Evolutionary conservation across 2,888 invertebrate species (phyloP).

Genomic region (Agonopterix alstromeriana): DNA sequence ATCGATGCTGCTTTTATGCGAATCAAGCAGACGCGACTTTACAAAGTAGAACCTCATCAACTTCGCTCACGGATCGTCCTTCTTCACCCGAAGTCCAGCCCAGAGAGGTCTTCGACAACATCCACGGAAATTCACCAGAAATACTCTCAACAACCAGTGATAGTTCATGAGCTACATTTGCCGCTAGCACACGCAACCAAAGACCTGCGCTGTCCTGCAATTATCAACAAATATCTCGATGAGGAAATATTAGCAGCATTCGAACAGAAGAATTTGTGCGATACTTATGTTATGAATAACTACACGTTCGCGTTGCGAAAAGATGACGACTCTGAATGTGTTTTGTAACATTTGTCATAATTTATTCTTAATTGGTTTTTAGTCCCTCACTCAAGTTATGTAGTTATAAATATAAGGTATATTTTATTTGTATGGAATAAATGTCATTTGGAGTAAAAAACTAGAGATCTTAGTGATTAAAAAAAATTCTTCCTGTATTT

Average conservation of each 20-base stretch:
- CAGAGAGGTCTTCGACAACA: background rate
- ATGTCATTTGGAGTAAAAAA: too few relatives aligned
- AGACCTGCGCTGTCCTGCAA: slow-evolving; percentile 31
- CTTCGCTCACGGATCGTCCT: slow-evolving; percentile 29
- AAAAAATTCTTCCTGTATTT: too few relatives aligned
- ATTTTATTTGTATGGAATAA: too few relatives aligned
- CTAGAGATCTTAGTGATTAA: too few relatives aligned
- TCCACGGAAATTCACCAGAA: slow-evolving; percentile 10
- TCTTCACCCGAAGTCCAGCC: slow-evolving; percentile 15
- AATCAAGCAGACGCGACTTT: slow-evolving; percentile 17
- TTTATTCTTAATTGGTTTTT: too few relatives aligned
- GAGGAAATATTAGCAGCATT: slow-evolving; percentile 25
- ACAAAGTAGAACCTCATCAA: slow-evolving; percentile 12
- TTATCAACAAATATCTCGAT: slow-evolving; percentile 36
- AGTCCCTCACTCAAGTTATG: too few relatives aligned
- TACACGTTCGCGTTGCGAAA: slow-evolving; percentile 14
- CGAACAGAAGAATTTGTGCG: slow-evolving; percentile 34
- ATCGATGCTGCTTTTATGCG: slow-evolving; percentile 32
- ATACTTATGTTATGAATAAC: slow-evolving; percentile 30
- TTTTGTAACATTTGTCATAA: too few relatives aligned
- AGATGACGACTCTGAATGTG: too few relatives aligned
- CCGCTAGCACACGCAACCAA: slow-evolving; percentile 23
- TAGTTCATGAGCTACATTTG: slow-evolving; percentile 25
- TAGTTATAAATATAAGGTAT: too few relatives aligned
- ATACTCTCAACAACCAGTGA: slow-evolving; percentile 23